Evolutionary conservation across 2,888 invertebrate genomes (phyloP).

Genomic region (Drosophila maculinotata): DNA sequence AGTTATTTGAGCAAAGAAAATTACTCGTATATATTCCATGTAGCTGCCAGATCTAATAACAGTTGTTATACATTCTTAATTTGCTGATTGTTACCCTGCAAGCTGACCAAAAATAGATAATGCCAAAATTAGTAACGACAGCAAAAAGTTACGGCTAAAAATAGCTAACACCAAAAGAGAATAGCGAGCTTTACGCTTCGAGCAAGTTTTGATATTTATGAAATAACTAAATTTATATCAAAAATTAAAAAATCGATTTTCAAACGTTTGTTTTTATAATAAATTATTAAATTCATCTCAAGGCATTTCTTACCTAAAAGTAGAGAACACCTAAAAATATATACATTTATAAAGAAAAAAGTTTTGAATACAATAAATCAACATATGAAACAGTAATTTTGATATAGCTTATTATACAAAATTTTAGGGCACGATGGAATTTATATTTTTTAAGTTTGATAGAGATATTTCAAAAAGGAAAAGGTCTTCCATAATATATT

Average conservation of each 20-base stretch:
- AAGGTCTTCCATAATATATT: no score
- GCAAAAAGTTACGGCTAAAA: not conserved
- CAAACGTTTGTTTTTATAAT: no score
- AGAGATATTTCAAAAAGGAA: no score
- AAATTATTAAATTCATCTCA: no score
- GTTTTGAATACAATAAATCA: no score
- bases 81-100: conserved; percentile 49
- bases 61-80: conserved; percentile 68
- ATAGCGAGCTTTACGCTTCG: not conserved
- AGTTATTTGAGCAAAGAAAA: conserved; percentile 64
- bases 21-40: conserved; percentile 62
- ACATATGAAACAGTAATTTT: no score
- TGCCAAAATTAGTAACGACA: conserved; percentile 2
- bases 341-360: no score
- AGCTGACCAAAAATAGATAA: conserved; percentile 44
- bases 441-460: no score
- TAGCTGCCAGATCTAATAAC: conserved; percentile 67
- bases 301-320: no score
- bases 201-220: not conserved
- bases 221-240: not conserved
- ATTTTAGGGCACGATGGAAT: no score
- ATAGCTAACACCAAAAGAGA: not conserved
- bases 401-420: no score
- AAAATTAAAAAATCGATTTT: not conserved
- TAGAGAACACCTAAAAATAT: no score